Percentiles rank a stretch among this genome's conserved stretches.
Evolutionary conservation across 2,797 vertebrate species (phyloP).

Genomic region (Sebastiscus albofasciatus): DNA sequence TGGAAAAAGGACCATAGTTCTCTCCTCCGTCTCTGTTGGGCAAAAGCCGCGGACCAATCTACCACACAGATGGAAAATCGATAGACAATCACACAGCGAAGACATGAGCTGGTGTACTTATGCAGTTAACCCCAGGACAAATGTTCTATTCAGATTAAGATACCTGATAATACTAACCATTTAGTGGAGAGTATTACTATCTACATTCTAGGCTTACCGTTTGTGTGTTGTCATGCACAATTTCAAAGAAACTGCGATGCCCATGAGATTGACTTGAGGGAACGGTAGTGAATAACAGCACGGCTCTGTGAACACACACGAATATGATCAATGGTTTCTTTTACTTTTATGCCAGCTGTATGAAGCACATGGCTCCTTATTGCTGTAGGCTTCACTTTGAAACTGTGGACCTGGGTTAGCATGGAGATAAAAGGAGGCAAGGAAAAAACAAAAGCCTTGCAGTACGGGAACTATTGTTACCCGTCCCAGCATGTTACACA

Average conservation of each 20-base stretch:
- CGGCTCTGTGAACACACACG: slow-evolving; percentile 27
- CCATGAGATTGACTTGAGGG: slow-evolving; percentile 38
- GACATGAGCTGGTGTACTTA: slow-evolving; percentile 45
- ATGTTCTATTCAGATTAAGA: slow-evolving; percentile 49
- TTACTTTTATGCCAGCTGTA: slow-evolving; percentile 45
- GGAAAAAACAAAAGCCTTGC: slow-evolving; percentile 16
- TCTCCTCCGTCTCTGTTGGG: slow-evolving; percentile 38
- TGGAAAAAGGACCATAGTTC: slow-evolving; percentile 9
- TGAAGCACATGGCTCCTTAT: slow-evolving; percentile 26
- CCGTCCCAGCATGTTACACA: neutral
- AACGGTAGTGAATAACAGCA: slow-evolving; percentile 38
- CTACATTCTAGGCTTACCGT: neutral
- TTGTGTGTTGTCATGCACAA: slow-evolving; percentile 2
- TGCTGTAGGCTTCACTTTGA: slow-evolving; percentile 62
- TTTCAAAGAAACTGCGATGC: slow-evolving; percentile 31
- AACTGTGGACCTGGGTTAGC: slow-evolving; percentile 36
- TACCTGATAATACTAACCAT: neutral
- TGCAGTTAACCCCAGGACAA: slow-evolving; percentile 54
- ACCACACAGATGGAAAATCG: slow-evolving; percentile 66
- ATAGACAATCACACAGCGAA: slow-evolving; percentile 74
- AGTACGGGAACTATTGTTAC: slow-evolving; percentile 5
- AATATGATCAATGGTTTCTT: slow-evolving; percentile 60
- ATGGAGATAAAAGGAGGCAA: slow-evolving; percentile 26
- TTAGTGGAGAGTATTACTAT: slow-evolving; percentile 11
- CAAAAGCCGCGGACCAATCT: slow-evolving; percentile 38